Evolutionary conservation across 2,113 vertebrate species (phyloP).

Genomic region (Melanocharis versteri): DNA sequence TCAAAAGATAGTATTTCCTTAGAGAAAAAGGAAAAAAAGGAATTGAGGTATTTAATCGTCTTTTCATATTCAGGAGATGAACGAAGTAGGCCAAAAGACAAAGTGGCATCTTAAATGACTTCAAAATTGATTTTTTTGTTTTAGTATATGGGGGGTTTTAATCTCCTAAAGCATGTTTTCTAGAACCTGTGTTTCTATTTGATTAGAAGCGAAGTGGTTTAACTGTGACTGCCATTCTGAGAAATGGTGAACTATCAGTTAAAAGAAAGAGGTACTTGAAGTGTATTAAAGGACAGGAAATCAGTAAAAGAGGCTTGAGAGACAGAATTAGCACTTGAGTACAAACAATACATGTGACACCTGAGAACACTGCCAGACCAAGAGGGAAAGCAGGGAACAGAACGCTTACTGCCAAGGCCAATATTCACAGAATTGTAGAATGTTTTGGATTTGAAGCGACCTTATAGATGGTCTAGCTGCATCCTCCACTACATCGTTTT

Average conservation of each 20-base stretch:
- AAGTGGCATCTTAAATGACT: neutral
- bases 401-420: neutral
- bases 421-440: neutral
- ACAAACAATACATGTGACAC: neutral
- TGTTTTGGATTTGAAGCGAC: neutral
- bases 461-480: neutral
- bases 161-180: neutral
- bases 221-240: neutral
- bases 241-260: neutral
- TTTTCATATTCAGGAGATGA: neutral
- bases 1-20: neutral
- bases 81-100: neutral
- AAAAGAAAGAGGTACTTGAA: neutral
- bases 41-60: neutral
- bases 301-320: neutral
- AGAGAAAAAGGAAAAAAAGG: fast-evolving
- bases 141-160: neutral
- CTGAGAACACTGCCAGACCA: neutral
- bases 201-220: neutral
- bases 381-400: neutral
- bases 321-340: neutral
- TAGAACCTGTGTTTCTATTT: neutral
- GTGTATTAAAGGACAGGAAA: neutral
- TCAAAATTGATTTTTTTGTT: neutral
- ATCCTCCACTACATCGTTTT: neutral